Evolutionary conservation across 1,140 invertebrate species (phyloP), one percentile per base, ranked within the genome.

Genomic region (Megalopta genalis): DNA sequence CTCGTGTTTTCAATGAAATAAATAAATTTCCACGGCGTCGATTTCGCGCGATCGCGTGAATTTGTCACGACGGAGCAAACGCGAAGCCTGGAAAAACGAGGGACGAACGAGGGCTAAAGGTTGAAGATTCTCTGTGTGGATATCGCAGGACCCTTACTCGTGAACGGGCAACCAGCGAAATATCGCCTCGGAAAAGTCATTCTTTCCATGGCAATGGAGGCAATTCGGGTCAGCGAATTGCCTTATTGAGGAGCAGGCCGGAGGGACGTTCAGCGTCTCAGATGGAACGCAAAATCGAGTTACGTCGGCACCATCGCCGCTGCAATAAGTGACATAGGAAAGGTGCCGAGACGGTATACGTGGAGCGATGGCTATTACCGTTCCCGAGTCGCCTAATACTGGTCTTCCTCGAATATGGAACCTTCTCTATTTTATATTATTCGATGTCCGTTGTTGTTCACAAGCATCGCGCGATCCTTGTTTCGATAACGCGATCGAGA

Each of bases 211-310:
- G 87, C 87, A 90, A 90, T 91, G 82, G 89, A 81, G 85, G 90
- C 92, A 91, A 92, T 92, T 92, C 87, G 80, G 89, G 88, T 90
- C 90, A 91, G 86, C 86, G 87, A 92, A 93, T 93, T 92, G 91
- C 90, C 91, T 92, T 92, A 93, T 93, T 93, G 92, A 91, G 88
- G 87, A 83, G 79, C 86, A 88, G 84, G 82, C 86, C 87, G 83
- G 80, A 84, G 89, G 88, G 88, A 89, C 88, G 86, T 86, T 86
- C 82, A 86, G 80, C 86, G 88, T 90, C 88, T 93, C 91, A 91
- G 91, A 93, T 93, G 92, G 90, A 91, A 89, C 89, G 86, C 82
- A 84, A 91, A 92, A 93, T 93, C 84, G 83, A 92, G 88, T 93
- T 93, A 88, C 77, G 75, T 66, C 74, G 83, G 86, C 80, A 77